Evolutionary conservation across 2,888 invertebrate species (phyloP).

Genomic region (Candidula unifasciata): DNA sequence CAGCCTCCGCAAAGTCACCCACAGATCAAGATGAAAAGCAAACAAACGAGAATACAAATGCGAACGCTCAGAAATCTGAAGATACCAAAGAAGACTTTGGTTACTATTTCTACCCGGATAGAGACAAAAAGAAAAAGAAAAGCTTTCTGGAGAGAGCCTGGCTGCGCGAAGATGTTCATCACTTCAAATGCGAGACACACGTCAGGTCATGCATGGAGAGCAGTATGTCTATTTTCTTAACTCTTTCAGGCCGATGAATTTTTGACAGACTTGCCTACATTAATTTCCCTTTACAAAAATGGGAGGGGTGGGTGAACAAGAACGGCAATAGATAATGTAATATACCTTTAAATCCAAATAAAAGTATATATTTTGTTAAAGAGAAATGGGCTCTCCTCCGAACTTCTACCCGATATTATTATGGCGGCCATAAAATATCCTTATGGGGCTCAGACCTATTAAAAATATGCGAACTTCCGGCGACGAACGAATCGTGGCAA

Average conservation of each 20-base stretch:
- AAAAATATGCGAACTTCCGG: too few species aligned
- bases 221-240: constrained; percentile 49
- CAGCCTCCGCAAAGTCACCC: constrained; percentile 48
- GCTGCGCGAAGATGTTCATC: constrained; percentile 32
- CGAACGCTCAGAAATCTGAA: background rate
- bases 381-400: too few species aligned
- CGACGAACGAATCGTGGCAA: too few species aligned
- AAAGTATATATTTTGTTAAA: background rate
- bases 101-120: constrained; percentile 60
- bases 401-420: too few species aligned
- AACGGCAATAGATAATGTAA: too few species aligned
- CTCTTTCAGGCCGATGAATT: too few species aligned
- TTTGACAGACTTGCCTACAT: too few species aligned
- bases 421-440: too few species aligned
- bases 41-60: background rate
- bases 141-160: constrained; percentile 33
- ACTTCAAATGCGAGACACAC: constrained; percentile 57
- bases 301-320: too few species aligned
- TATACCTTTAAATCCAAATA: background rate
- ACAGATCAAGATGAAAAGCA: background rate
- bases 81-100: constrained; percentile 58
- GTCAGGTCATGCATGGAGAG: constrained; percentile 57
- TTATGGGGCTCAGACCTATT: too few species aligned
- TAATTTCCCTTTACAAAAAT: too few species aligned
- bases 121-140: constrained; percentile 46